Conservation (phyloP, 2,113 vertebrate species). For the Semnornis frantzii region DNA sequence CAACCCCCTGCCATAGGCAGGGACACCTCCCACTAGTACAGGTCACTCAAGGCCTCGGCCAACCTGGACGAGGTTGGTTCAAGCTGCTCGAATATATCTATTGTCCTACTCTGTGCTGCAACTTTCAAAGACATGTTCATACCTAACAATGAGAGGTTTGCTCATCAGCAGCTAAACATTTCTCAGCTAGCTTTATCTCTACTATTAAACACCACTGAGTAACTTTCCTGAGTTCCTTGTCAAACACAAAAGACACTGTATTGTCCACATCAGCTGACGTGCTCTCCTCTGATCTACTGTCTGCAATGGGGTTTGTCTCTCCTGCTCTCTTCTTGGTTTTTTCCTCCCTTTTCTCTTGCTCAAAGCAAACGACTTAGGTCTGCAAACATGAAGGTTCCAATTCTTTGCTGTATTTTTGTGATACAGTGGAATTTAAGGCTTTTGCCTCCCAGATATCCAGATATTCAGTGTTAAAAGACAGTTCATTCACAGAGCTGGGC, state of each 20-base stretch:
- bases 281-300: background rate
- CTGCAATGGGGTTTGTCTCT: background rate
- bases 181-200: background rate
- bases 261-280: background rate
- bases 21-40: no score
- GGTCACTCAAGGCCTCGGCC: no score
- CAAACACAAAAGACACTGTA: background rate
- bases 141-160: background rate
- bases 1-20: no score
- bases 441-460: background rate
- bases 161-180: background rate
- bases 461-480: background rate
- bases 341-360: background rate
- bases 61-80: background rate
- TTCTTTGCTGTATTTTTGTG: background rate
- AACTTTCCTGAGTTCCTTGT: background rate
- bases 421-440: background rate
- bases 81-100: slow-evolving; percentile 15
- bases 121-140: background rate
- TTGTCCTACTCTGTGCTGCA: background rate
- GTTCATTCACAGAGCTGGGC: background rate
- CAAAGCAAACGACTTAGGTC: background rate
- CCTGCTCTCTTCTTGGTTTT: background rate
- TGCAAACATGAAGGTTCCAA: background rate
- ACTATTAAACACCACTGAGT: background rate